phyloP scores from a whole-genome alignment of 2,113 vertebrate genomes.

The Chiloscyllium plagiosum region DNA sequence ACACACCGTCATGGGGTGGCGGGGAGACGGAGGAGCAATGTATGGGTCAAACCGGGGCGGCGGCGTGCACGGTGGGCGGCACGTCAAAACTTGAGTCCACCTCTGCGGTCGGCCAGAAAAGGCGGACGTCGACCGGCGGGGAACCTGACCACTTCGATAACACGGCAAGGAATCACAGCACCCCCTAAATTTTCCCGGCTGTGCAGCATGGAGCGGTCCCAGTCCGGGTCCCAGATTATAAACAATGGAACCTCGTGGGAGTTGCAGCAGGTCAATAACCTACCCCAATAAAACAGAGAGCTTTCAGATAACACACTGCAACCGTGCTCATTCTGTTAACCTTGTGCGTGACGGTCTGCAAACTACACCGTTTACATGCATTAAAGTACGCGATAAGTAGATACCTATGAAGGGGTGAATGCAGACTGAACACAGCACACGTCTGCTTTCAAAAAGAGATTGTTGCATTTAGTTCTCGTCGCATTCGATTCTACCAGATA shows the following conservation, averaged over 20 bases:
- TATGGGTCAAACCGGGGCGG: too few relatives aligned
- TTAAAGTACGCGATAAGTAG: background rate
- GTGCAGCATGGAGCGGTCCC: background rate
- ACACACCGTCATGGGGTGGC: background rate
- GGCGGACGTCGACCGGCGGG: background rate
- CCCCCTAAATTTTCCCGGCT: background rate
- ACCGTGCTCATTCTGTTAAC: background rate
- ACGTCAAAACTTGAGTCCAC: too few relatives aligned
- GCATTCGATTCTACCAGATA: background rate
- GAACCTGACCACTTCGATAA: background rate
- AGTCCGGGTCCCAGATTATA: conserved; percentile 22
- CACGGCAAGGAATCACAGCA: background rate
- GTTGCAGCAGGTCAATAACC: background rate
- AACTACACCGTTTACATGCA: background rate
- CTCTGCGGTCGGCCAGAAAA: background rate
- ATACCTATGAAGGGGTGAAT: background rate
- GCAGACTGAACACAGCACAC: background rate
- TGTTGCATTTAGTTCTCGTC: background rate
- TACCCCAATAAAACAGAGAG: background rate
- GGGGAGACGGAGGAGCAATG: background rate
- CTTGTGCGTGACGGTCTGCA: background rate
- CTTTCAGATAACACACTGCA: background rate
- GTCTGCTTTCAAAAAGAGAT: background rate
- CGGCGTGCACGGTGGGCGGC: too few relatives aligned
- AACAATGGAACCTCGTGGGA: conserved; percentile 37